These are phyloP conservation scores for Meliscaeva auricollis DNA, from an alignment of 2,888 invertebrate genomes.

Conservation along the genomic window DNA sequence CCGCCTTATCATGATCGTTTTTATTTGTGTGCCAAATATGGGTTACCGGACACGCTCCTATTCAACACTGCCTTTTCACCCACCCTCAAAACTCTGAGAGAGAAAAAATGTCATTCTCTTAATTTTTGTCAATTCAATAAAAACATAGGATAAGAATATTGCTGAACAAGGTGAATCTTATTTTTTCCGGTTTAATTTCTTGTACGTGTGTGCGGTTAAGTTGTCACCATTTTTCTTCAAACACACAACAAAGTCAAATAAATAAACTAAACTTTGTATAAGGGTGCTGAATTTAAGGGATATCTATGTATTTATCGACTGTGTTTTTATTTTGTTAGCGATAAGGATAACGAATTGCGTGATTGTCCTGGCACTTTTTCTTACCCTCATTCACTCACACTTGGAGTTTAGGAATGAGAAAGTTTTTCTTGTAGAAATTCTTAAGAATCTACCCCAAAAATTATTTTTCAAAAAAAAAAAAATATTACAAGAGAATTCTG, in stretches of 20 bases:
- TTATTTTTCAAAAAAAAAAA: slow-evolving; percentile 60
- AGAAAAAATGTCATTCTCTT: slow-evolving; percentile 35
- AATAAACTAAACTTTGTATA: slow-evolving; percentile 44
- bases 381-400: not conserved
- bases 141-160: slow-evolving; percentile 59
- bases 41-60: slow-evolving; percentile 46
- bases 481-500: slow-evolving; percentile 44
- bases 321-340: slow-evolving; percentile 61
- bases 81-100: no score
- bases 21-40: slow-evolving; percentile 17
- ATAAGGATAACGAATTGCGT: slow-evolving; percentile 70
- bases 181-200: slow-evolving; percentile 32
- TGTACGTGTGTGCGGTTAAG: slow-evolving; percentile 21
- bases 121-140: slow-evolving; percentile 68
- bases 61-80: not conserved
- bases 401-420: slow-evolving; percentile 37
- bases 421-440: no score
- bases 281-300: not conserved
- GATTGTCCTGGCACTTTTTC: slow-evolving; percentile 43
- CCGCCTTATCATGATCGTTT: slow-evolving; percentile 47
- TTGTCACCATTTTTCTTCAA: slow-evolving; percentile 44
- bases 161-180: slow-evolving; percentile 58
- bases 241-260: slow-evolving; percentile 46
- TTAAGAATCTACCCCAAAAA: not conserved
- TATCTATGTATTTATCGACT: slow-evolving; percentile 61